These are phyloP conservation scores for Cantharis lateralis DNA, from an alignment of 2,888 invertebrate genomes.

Conservation along the genomic window DNA sequence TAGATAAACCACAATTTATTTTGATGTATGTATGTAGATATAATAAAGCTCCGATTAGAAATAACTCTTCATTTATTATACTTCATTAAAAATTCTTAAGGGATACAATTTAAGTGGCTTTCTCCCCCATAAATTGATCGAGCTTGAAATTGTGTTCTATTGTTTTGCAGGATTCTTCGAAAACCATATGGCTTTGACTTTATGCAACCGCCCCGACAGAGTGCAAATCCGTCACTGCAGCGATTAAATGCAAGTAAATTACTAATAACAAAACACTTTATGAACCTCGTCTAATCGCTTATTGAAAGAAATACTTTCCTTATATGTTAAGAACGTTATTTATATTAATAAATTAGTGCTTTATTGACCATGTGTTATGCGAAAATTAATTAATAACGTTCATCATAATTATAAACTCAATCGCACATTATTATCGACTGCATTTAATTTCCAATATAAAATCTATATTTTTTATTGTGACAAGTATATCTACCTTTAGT, in stretches of 20 bases:
- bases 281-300: conserved; percentile 25
- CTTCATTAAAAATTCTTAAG: not conserved
- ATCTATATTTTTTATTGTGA: not conserved
- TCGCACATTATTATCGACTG: not conserved
- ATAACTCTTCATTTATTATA: not conserved
- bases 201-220: conserved; percentile 13
- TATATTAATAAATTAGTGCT: conserved; percentile 13
- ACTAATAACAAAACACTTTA: conserved; percentile 30
- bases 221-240: conserved; percentile 28
- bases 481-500: not conserved
- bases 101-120: not conserved
- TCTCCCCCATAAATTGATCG: conserved; percentile 11
- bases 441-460: not conserved
- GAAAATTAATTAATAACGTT: conserved; percentile 13
- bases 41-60: too few relatives aligned
- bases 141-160: conserved; percentile 17
- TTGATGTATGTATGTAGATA: too few relatives aligned
- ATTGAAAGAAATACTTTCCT: conserved; percentile 26
- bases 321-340: conserved; percentile 19
- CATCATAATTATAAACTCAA: not conserved
- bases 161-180: conserved; percentile 18
- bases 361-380: conserved; percentile 12
- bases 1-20: too few relatives aligned
- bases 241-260: conserved; percentile 32
- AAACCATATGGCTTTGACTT: conserved; percentile 10